Evolutionary conservation across 2,797 vertebrate species (phyloP), one percentile per base, ranked within the genome.

Genomic region (Neosalanx taihuensis): DNA sequence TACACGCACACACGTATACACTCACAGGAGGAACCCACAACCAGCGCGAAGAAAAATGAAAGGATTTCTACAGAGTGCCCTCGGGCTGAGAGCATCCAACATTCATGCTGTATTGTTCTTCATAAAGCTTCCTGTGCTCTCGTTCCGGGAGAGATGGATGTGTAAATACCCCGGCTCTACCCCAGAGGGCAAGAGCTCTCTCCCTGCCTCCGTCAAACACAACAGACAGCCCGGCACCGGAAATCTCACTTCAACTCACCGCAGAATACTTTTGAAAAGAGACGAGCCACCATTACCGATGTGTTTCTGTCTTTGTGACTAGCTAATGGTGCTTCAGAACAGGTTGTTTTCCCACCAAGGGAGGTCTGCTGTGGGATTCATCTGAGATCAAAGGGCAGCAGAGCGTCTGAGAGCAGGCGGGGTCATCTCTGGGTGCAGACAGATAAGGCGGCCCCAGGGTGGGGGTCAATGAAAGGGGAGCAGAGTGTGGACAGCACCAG

Each of bases 21-120:
- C 68, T 85, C 74, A 64, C 61, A 76, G 77, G 79, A 82, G 77
- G 71, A 85, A 81, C 20, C 60, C 67, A 81, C 57, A 64, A 37
- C 63, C 17, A 81, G 71, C 73, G 84, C 77, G 81, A 86, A 88
- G 81, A 82, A 86, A 88, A 79, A 82, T 75, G 75, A 85, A 82
- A 81, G 76, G 79, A 85, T 78, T 87, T 78, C 82, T 85, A 72
- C 71, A 83, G 68, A 88, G 82, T 81, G 76, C 76, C 84, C 77
- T 51, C 29, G 68, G 86, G 87, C 23, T 79, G 79, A 79, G 72
- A 70, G 81, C 81, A 89, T 90, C 78, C 88, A 88, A 87, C 85
- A 88, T 88, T 88, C 74, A 85, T 76, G 65, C 78, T 72, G 73
- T 78, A 77, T 79, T 89, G 86, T 88, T 87, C 78, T 88, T 79